Base-by-base conservation (phyloP, 2,113 vertebrate genomes). In the Herpetotheres cachinnans region DNA sequence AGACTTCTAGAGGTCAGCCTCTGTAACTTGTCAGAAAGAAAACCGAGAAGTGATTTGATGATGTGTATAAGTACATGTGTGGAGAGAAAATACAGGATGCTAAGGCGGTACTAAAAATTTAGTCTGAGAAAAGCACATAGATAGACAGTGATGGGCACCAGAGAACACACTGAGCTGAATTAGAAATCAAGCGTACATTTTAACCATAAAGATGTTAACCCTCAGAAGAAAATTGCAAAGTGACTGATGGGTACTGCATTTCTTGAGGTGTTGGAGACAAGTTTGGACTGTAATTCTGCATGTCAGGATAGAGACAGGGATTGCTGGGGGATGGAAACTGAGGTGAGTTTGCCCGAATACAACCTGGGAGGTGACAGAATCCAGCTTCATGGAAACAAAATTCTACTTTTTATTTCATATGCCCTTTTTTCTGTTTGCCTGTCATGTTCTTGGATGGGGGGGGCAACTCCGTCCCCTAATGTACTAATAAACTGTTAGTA, bases 21-120 rank as follows among this genome's bases (percentile, higher is more conserved):
- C 79, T 38, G 74, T 90, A 92, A 92, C 97, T 95, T 82, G 86
- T 92, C 95, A 97, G 86, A 95, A 95, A 69, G 95, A 79, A 95
- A 95, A 86, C 91, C 0, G 21, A 90, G 92, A 91, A 74, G 92
- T 72, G 92, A 95, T 92, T 91, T 95, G 94, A 95, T 94, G 89
- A 95, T 71, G 89, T 93, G 79, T 32, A 0, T 86, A 79, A 97
- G 90, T 86, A 93, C 59, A 78, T 49, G 61, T 59, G 56, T 49
- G 63, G 86, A 92, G 77, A 97, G 83, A 90, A 97, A 92, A 89
- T 74, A 78, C 0, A 4, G 50, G 76, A 81, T 91, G 66, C 40
- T 82, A 82, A 93, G 34, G 32, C 44, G 36, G 19, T 62, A 76
- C 73, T 46, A 65, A 94, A 84, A 94, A 65, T 71, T 55, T 55